Conservation (phyloP, 2,797 vertebrate species). For the Poliocrania exsul region DNA sequence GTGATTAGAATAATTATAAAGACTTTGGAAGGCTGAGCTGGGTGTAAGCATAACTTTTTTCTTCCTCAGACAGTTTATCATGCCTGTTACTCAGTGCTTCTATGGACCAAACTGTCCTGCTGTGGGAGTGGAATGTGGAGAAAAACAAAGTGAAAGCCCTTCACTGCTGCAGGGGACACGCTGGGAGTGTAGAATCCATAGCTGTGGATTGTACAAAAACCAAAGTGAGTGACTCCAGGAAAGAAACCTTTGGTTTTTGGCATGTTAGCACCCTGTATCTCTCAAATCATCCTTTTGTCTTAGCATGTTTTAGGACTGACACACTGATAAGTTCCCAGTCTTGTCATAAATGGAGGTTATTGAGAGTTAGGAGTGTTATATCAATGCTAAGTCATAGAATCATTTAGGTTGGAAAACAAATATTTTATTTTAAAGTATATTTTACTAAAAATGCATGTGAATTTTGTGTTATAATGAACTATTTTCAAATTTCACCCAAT, state of each 20-base stretch:
- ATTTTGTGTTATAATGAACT: background rate
- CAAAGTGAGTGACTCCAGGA: conserved; percentile 79
- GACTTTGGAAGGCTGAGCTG: background rate
- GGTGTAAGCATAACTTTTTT: background rate
- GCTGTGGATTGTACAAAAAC: conserved; percentile 86
- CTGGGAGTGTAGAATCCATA: conserved; percentile 90
- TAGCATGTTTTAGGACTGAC: background rate
- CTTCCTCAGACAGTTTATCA: conserved; percentile 70
- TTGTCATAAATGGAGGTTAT: background rate
- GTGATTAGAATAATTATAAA: background rate
- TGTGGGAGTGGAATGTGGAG: conserved; percentile 97
- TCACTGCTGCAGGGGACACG: conserved; percentile 94
- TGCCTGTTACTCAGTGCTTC: conserved; percentile 91
- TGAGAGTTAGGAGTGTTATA: background rate
- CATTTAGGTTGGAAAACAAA: background rate
- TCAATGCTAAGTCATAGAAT: background rate
- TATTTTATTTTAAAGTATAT: background rate
- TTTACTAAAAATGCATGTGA: background rate
- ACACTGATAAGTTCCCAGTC: background rate
- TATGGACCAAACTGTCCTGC: conserved; percentile 91
- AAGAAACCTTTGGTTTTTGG: background rate
- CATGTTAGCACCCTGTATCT: background rate
- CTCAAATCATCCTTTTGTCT: background rate
- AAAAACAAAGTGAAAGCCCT: conserved; percentile 89
- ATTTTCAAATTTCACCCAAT: background rate